Evolutionary conservation across 2,888 invertebrate genomes (phyloP), one percentile per base, ranked within the genome.

Genomic region (Leptopilina syphax): DNA sequence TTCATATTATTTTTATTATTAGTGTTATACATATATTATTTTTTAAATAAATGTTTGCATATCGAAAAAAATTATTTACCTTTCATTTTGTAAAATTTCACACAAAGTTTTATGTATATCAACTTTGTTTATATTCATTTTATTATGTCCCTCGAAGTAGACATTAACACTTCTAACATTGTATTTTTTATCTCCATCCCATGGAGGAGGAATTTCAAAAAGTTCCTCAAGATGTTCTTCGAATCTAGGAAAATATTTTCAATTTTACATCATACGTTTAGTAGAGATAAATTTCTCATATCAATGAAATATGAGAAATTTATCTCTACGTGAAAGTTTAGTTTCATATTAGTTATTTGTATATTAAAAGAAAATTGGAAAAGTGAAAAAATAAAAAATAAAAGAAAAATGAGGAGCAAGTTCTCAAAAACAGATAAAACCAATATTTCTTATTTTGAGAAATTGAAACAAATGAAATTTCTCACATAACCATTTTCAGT

Each of bases 161-260:
- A 97, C 93, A 90, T 94, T 94, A 1, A 97, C 88, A 79, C 92
- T 94, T 0, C 93, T 92, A 8, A 93, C 88, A 73, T 89, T 93
- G 89, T 97, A 98, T 85, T 94, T 94, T 44, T 93, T 92, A 0
- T 95, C 92, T 63, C 90, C 91, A 89, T 98, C 98, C 96, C 96
- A 97, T 0, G 94, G 94, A 4, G 96, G 93, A 50, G 94, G 94
- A n/a, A 95, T 94, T 0, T 93, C 93, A 87, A 97, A 96, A 66
- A 97, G 91, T 85, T 95, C 94, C 63, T 93, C 91, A n/a, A 96
- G 88, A 79, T 95, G 94, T 76, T 94, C 94, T 41, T 88, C 81
- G 86, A 96, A 93, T 41, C 95, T 95, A 83, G n/a, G 87, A 76
- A 54, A 63, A 9, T 13, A 60, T n/a, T 57, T 57, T 57, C n/a